These are phyloP conservation scores for Mesaphorura yosii DNA, from an alignment of 1,140 invertebrate genomes.

Conservation along the genomic window DNA sequence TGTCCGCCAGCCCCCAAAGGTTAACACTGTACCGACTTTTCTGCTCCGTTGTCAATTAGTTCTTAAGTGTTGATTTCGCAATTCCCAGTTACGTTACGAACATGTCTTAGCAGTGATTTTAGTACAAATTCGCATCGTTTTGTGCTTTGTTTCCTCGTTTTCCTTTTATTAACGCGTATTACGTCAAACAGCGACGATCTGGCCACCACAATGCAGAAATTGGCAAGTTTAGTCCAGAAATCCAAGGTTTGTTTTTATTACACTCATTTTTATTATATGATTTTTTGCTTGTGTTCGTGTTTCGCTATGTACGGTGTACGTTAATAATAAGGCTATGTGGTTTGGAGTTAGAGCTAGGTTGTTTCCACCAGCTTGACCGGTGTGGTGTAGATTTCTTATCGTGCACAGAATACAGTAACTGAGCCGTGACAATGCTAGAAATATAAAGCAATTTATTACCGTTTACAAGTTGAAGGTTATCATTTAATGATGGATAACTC, in stretches of 20 bases:
- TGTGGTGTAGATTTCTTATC: not conserved
- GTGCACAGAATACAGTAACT: not conserved
- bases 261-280: not conserved
- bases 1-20: too few species aligned
- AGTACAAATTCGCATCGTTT: not conserved
- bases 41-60: too few species aligned
- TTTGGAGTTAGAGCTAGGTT: not conserved
- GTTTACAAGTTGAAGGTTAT: not conserved
- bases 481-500: not conserved
- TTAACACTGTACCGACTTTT: too few species aligned
- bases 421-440: not conserved
- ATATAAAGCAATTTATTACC: not conserved
- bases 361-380: not conserved
- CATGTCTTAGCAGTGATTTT: too few species aligned
- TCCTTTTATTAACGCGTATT: not conserved
- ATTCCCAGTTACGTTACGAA: too few species aligned
- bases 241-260: constrained; percentile 1
- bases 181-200: not conserved
- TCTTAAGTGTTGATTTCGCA: too few species aligned
- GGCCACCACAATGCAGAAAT: constrained; percentile 15
- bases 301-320: too few species aligned
- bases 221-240: constrained; percentile 17
- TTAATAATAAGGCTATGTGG: too few species aligned
- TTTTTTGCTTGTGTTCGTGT: not conserved
- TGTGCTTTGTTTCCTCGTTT: not conserved